These are phyloP conservation scores for Zelostemma sp. DNA, from an alignment of 1,140 invertebrate species.

Conservation along the genomic window DNA sequence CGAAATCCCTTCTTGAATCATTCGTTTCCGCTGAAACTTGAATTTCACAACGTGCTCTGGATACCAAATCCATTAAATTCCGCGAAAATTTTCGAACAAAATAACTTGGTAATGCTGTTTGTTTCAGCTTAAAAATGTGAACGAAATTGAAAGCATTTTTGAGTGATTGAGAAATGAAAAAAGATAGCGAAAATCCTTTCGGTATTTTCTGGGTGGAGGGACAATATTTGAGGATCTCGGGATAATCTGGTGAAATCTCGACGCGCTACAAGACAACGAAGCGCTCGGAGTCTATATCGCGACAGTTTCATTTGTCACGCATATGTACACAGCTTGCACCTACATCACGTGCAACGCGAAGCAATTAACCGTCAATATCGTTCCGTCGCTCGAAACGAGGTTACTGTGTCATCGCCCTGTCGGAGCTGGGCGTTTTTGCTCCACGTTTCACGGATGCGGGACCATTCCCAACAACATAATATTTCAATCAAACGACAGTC, in stretches of 20 bases:
- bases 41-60: no score
- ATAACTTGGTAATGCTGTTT: no score
- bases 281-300: conserved; percentile 7
- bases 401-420: conserved; percentile 40
- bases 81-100: no score
- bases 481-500: conserved; percentile 39
- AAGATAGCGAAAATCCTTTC: no score
- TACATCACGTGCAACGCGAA: conserved; percentile 37
- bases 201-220: neutral
- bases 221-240: neutral
- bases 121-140: no score
- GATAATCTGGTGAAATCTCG: no score
- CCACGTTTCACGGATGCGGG: conserved; percentile 1
- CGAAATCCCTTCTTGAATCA: no score
- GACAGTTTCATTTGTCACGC: conserved; percentile 41
- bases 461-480: conserved; percentile 35
- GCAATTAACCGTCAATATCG: conserved; percentile 49
- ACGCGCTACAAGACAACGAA: no score
- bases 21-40: no score
- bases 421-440: conserved; percentile 12
- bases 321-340: conserved; percentile 32
- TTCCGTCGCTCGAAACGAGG: conserved; percentile 30
- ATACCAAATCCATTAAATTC: no score
- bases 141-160: no score
- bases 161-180: no score